A percentile compares a stretch with the other conserved stretches of the same genome.
Conservation (phyloP, 2,113 vertebrate species). For the Oryzias javanicus region DNA sequence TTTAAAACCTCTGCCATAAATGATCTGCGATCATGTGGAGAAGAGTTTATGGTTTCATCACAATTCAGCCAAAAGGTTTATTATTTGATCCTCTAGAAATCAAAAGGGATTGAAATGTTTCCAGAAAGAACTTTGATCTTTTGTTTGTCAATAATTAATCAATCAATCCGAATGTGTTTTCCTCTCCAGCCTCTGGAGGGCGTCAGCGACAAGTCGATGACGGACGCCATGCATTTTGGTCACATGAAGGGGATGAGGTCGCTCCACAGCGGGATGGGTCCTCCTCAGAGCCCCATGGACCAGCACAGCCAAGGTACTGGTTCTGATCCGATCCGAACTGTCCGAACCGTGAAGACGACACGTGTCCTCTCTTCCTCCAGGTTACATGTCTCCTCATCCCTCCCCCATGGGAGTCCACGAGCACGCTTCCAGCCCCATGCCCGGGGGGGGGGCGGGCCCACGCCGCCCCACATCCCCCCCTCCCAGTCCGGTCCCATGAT, state of each 20-base stretch:
- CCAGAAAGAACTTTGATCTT: too few relatives aligned
- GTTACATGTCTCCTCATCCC: conserved; percentile 95
- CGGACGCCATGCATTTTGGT: conserved; percentile 90
- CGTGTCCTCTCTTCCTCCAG: conserved; percentile 64
- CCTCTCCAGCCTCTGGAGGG: conserved; percentile 85
- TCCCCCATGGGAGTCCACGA: conserved; percentile 91
- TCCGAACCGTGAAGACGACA: too few relatives aligned
- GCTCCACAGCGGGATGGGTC: conserved; percentile 94
- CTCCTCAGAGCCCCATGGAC: conserved; percentile 97
- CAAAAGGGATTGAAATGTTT: too few relatives aligned
- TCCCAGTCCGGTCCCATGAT: conserved; percentile 86
- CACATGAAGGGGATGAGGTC: conserved; percentile 94
- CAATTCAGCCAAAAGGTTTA: too few relatives aligned
- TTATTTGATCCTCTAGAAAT: too few relatives aligned
- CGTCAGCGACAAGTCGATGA: conserved; percentile 91
- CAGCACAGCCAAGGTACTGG: conserved; percentile 93
- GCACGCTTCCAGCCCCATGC: conserved; percentile 92
- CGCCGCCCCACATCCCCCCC: conserved; percentile 90
- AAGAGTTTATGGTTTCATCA: too few relatives aligned
- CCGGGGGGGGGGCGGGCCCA: conserved; percentile 86
- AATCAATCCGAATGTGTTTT: not conserved
- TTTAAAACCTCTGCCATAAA: too few relatives aligned
- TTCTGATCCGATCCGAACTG: not conserved
- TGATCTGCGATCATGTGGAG: too few relatives aligned
- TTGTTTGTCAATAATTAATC: not conserved